Evolutionary conservation across 1,140 invertebrate genomes (phyloP).

Genomic region (Heliothis virescens): DNA sequence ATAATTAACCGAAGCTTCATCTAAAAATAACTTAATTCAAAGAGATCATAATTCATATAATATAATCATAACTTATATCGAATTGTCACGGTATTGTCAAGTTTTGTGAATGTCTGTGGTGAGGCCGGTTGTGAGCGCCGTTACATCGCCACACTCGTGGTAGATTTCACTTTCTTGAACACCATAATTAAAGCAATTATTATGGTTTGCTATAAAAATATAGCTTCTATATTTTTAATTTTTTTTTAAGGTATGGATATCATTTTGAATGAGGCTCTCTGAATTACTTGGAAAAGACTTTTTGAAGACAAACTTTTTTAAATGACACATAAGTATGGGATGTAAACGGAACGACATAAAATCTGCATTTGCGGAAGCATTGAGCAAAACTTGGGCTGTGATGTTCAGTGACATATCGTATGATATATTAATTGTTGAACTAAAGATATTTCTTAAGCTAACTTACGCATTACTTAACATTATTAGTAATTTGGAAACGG

Average conservation of each 20-base stretch:
- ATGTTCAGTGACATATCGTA: conserved; percentile 66
- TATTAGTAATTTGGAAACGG: conserved; percentile 67
- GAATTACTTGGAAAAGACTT: neutral
- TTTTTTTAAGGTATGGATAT: neutral
- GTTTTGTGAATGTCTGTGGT: conserved; percentile 63
- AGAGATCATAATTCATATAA: conserved; percentile 81
- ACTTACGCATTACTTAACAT: conserved; percentile 84
- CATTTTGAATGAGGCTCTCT: neutral
- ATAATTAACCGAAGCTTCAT: conserved; percentile 53
- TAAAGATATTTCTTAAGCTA: conserved; percentile 67
- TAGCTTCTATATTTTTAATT: neutral
- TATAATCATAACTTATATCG: conserved; percentile 74
- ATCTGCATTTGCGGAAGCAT: conserved; percentile 45
- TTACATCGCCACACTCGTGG: conserved; percentile 10
- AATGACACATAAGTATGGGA: conserved; percentile 5
- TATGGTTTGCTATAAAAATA: neutral
- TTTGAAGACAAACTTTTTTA: neutral
- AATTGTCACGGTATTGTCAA: conserved; percentile 70
- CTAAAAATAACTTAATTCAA: conserved; percentile 81
- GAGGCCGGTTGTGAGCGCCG: neutral
- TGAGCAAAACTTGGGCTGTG: conserved; percentile 72
- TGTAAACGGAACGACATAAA: neutral
- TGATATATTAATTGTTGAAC: conserved; percentile 66
- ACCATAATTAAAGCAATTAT: neutral
- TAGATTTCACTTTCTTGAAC: conserved; percentile 26